These are phyloP conservation scores for Scotopteryx bipunctaria DNA, from an alignment of 2,888 invertebrate genomes.

Conservation along the genomic window DNA sequence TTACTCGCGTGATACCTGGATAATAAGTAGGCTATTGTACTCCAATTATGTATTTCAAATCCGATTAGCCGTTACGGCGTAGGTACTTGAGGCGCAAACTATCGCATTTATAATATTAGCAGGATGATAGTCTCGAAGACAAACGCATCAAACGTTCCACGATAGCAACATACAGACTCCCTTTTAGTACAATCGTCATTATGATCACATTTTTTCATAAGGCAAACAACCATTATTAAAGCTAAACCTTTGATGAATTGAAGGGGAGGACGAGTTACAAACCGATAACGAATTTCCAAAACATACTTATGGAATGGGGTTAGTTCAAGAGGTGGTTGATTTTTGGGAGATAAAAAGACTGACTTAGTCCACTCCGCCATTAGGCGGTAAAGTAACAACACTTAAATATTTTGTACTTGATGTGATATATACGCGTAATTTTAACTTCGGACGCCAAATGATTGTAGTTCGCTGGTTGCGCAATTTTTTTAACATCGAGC, in stretches of 20 bases:
- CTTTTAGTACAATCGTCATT: constrained; percentile 79
- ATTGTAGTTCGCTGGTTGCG: constrained; percentile 61
- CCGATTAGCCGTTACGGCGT: too few relatives aligned
- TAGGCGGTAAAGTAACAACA: constrained; percentile 57
- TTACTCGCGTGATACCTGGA: too few relatives aligned
- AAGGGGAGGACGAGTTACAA: constrained; percentile 52
- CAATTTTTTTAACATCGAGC: constrained; percentile 42
- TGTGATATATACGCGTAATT: constrained; percentile 59
- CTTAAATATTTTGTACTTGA: constrained; percentile 76
- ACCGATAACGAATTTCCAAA: constrained; percentile 62
- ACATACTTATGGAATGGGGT: constrained; percentile 60
- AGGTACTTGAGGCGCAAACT: neutral
- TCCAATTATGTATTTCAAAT: too few relatives aligned
- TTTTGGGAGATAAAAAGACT: constrained; percentile 51
- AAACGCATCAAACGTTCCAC: constrained; percentile 37
- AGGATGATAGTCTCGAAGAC: neutral
- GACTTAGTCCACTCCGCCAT: constrained; percentile 54
- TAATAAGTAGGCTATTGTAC: too few relatives aligned
- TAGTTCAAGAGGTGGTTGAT: constrained; percentile 55
- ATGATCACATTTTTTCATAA: constrained; percentile 83
- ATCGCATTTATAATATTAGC: too few relatives aligned
- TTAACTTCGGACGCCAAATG: constrained; percentile 67
- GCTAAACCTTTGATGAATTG: constrained; percentile 77
- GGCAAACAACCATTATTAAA: constrained; percentile 83
- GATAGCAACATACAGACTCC: constrained; percentile 61